A percentile compares a stretch with the other conserved stretches of the same genome.
Evolutionary conservation across 2,113 vertebrate species (phyloP).

Genomic region (Canis aureus): DNA sequence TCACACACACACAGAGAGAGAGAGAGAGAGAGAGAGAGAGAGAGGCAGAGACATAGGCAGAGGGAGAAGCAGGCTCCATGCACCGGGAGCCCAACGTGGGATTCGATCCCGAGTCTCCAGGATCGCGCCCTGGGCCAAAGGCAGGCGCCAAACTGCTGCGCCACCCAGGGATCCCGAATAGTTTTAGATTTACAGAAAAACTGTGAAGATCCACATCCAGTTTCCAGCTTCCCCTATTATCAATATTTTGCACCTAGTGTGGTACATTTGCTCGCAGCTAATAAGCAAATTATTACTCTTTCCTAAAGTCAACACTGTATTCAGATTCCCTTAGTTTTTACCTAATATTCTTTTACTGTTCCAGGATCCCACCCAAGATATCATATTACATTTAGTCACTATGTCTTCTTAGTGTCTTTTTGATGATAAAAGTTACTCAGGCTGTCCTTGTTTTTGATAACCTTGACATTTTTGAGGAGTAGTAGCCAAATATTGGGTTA

Average conservation of each 20-base stretch:
- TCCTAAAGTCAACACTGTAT: background rate
- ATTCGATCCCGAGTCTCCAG: no score
- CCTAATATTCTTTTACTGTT: background rate
- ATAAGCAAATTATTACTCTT: background rate
- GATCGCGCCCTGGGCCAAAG: no score
- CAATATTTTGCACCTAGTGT: background rate
- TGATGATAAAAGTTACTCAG: background rate
- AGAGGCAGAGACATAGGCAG: no score
- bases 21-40: no score
- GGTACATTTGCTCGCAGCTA: background rate
- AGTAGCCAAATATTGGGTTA: background rate
- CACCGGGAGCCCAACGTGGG: no score
- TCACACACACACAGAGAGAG: no score
- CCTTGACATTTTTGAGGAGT: background rate
- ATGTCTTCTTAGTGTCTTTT: background rate
- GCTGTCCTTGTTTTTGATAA: background rate
- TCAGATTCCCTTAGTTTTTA: background rate
- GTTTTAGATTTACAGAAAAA: constrained; percentile 19
- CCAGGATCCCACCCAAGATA: background rate
- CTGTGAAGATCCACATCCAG: background rate
- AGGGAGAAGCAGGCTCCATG: no score
- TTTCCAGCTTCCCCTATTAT: background rate
- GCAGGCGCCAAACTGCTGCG: no score
- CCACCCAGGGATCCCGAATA: background rate
- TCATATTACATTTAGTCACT: background rate